These are phyloP conservation scores for Cyanoramphus novaezelandiae DNA, from an alignment of 2,113 vertebrate species.

Conservation along the genomic window DNA sequence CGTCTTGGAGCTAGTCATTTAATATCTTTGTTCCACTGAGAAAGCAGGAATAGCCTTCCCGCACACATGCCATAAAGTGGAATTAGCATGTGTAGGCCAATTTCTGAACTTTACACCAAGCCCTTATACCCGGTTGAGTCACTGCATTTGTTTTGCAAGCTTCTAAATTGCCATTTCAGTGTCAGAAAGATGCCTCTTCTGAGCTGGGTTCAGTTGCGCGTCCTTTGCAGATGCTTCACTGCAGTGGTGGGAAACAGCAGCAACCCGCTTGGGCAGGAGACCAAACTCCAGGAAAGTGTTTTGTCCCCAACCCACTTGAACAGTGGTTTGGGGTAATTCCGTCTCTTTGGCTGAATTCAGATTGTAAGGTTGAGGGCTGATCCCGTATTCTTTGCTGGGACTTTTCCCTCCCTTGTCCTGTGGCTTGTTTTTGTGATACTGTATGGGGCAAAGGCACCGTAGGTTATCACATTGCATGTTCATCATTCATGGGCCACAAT, in stretches of 20 bases:
- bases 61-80: not conserved
- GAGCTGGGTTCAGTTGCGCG: rapidly evolving
- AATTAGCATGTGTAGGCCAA: not conserved
- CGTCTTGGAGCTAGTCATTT: rapidly evolving
- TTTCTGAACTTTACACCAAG: not conserved
- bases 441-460: not conserved
- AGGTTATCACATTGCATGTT: not conserved
- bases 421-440: constrained; percentile 1
- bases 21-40: not conserved
- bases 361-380: not conserved
- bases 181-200: not conserved
- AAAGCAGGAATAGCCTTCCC: not conserved
- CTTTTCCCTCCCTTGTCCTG: not conserved
- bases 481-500: not conserved
- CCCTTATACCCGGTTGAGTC: not conserved
- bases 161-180: not conserved
- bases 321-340: rapidly evolving
- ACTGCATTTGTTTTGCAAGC: not conserved
- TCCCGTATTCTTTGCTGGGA: not conserved
- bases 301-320: rapidly evolving
- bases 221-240: not conserved
- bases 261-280: not conserved
- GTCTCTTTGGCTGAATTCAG: not conserved
- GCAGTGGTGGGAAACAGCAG: not conserved
- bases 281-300: not conserved